A percentile compares a stretch with the other conserved stretches of the same genome.
Evolutionary conservation across 1,140 invertebrate genomes (phyloP).

Genomic region (Proctacanthus coquilletti): DNA sequence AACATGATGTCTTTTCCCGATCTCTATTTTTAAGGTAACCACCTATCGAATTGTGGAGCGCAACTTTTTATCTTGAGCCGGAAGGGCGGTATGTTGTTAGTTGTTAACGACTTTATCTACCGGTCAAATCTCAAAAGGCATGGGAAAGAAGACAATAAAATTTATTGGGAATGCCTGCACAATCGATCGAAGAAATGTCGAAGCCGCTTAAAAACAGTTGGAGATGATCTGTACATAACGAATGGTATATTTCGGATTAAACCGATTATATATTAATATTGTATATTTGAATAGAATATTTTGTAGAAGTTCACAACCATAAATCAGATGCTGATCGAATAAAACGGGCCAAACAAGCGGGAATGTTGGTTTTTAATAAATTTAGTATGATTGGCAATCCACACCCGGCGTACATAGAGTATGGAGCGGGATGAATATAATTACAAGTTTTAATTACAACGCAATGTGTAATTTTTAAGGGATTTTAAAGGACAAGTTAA

Average conservation of each 20-base stretch:
- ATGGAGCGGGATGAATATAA: too few relatives aligned
- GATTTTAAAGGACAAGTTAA: too few relatives aligned
- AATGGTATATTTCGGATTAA: conserved; percentile 24
- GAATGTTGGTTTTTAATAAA: conserved; percentile 24
- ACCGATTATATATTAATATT: too few relatives aligned
- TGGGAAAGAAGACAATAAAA: conserved; percentile 19
- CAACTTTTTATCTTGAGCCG: conserved; percentile 27
- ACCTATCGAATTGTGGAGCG: conserved; percentile 9
- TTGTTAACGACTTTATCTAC: conserved; percentile 27
- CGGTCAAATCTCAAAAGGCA: conserved; percentile 27
- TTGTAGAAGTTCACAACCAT: conserved; percentile 25
- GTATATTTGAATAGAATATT: not conserved
- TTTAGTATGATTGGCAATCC: conserved; percentile 15
- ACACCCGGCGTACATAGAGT: too few relatives aligned
- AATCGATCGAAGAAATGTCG: conserved; percentile 27
- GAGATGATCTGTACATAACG: conserved; percentile 27
- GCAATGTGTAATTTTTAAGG: too few relatives aligned
- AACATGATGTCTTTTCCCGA: too few relatives aligned
- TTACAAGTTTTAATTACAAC: too few relatives aligned
- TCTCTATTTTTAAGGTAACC: not conserved
- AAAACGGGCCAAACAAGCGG: conserved; percentile 14
- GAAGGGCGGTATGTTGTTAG: conserved; percentile 23
- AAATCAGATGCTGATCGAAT: conserved; percentile 19
- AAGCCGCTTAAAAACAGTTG: conserved; percentile 27
- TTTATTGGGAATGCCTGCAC: conserved; percentile 29